These are phyloP conservation scores for Melanostoma scalare DNA, from an alignment of 2,888 invertebrate genomes.

Conservation along the genomic window DNA sequence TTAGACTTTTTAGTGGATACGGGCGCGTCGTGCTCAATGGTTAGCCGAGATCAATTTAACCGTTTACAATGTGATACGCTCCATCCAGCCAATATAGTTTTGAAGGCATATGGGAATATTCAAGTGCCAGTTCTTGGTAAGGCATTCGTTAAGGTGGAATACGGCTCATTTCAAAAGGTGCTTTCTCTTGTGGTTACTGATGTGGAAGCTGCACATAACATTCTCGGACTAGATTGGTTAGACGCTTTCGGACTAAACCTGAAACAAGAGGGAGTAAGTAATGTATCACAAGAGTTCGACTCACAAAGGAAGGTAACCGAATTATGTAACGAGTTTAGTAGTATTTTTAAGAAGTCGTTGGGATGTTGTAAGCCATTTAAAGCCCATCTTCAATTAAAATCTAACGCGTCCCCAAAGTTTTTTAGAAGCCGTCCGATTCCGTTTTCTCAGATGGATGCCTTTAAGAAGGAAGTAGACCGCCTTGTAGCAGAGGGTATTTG, in stretches of 20 bases:
- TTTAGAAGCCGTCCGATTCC: conserved; percentile 10
- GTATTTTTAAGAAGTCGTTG: conserved; percentile 20
- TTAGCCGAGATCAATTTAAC: conserved; percentile 27
- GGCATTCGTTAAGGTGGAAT: conserved; percentile 42
- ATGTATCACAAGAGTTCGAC: background rate
- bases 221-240: conserved; percentile 62
- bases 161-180: conserved; percentile 38
- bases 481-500: too few species aligned
- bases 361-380: conserved; percentile 20
- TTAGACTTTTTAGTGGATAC: conserved; percentile 17
- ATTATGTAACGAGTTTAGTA: conserved; percentile 29
- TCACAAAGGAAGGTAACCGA: background rate
- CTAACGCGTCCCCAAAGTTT: conserved; percentile 23
- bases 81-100: conserved; percentile 17
- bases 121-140: conserved; percentile 45
- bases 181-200: too few species aligned
- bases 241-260: conserved; percentile 46
- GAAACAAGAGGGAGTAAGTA: conserved; percentile 13
- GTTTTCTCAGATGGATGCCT: background rate
- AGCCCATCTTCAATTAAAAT: conserved; percentile 17
- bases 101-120: conserved; percentile 51
- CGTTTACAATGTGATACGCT: background rate
- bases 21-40: conserved; percentile 13
- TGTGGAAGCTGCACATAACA: conserved; percentile 40
- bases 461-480: conserved; percentile 12